phyloP scores from a whole-genome alignment of 2,888 invertebrate genomes.

The Blastobasis adustella region DNA sequence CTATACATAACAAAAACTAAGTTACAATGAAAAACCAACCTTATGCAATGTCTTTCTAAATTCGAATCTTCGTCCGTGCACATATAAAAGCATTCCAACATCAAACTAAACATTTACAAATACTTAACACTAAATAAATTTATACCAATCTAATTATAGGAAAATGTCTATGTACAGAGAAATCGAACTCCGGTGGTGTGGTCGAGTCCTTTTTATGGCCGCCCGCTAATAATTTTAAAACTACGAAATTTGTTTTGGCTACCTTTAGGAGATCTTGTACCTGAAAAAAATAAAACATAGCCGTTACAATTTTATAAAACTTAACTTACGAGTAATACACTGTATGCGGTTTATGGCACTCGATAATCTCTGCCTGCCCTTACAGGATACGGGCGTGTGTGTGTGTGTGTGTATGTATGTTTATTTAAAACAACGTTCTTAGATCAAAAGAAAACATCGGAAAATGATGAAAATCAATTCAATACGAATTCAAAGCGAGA shows the following conservation, averaged over 20 bases:
- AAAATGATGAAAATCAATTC: too few species aligned
- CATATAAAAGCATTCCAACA: too few species aligned
- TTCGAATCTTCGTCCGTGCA: too few species aligned
- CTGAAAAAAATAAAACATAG: conserved; percentile 59
- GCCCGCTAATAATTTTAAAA: conserved; percentile 91
- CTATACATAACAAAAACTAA: too few species aligned
- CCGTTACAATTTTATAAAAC: not conserved
- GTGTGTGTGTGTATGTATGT: not conserved
- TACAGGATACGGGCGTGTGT: not conserved
- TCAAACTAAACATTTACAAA: not conserved
- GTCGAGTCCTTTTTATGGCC: conserved; percentile 93
- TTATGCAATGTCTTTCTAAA: too few species aligned
- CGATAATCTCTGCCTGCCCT: not conserved
- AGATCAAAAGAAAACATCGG: too few species aligned
- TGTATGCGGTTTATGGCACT: not conserved
- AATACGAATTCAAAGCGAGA: too few species aligned
- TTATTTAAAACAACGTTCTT: too few species aligned
- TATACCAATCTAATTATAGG: conserved; percentile 87
- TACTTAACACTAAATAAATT: conserved; percentile 16
- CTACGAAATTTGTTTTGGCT: conserved; percentile 96
- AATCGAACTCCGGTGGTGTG: conserved; percentile 92
- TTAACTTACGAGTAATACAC: not conserved
- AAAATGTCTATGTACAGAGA: conserved; percentile 90
- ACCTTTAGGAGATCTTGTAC: conserved; percentile 89
- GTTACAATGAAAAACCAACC: too few species aligned